A percentile compares a stretch with the other conserved stretches of the same genome.
Conservation (phyloP, 2,113 vertebrate species). For the Podilymbus podiceps region DNA sequence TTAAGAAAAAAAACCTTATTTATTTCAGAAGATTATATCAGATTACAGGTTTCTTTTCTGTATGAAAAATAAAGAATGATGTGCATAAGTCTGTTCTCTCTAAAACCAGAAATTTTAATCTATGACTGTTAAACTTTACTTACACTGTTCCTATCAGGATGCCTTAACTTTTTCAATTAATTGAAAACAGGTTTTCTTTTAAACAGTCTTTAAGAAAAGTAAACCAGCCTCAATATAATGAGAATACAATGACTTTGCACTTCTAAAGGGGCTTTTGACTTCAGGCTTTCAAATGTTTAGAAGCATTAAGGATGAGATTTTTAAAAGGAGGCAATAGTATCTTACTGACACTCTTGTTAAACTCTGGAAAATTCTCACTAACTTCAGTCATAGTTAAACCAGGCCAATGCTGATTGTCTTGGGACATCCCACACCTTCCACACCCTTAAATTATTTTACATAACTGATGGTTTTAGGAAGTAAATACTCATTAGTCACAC, state of each 20-base stretch:
- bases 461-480: background rate
- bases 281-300: slow-evolving; percentile 5
- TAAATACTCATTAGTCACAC: background rate
- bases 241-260: background rate
- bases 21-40: slow-evolving; percentile 4
- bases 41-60: background rate
- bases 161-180: background rate
- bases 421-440: background rate
- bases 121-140: background rate
- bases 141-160: background rate
- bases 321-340: background rate
- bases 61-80: background rate
- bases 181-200: background rate
- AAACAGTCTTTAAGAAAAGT: background rate
- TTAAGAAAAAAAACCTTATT: background rate
- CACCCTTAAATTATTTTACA: background rate
- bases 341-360: background rate
- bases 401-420: background rate
- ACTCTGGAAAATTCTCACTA: background rate
- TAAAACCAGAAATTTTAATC: background rate
- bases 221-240: background rate
- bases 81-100: background rate
- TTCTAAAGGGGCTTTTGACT: slow-evolving; percentile 12
- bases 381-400: background rate
- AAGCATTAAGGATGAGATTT: background rate